Conservation (phyloP, 2,888 invertebrate species). For the Halictus quadricinctus region DNA sequence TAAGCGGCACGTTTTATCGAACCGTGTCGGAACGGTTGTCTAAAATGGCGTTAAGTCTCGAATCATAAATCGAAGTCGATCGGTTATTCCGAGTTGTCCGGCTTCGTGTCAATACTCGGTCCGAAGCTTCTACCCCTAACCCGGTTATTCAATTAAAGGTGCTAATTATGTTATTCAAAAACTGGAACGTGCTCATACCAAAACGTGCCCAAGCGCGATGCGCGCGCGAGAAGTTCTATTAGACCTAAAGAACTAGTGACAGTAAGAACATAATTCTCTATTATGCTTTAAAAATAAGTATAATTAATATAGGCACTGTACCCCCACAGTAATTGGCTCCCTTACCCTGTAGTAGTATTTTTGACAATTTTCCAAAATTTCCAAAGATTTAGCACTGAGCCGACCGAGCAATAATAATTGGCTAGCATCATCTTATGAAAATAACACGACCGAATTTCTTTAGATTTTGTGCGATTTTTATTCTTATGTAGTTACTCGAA, state of each 20-base stretch:
- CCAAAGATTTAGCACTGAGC: no score
- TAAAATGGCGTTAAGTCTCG: constrained; percentile 22
- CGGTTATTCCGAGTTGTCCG: constrained; percentile 39
- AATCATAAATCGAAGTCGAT: constrained; percentile 31
- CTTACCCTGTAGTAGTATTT: no score
- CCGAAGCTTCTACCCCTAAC: constrained; percentile 35
- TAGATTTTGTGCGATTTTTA: no score
- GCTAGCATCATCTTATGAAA: no score
- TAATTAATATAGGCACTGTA: no score
- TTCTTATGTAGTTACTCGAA: no score
- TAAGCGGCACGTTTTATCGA: not conserved
- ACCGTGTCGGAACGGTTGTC: not conserved
- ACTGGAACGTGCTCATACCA: constrained; percentile 41
- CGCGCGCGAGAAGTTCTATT: not conserved
- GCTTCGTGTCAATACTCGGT: constrained; percentile 53
- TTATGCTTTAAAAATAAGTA: no score
- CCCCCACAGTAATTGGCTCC: no score
- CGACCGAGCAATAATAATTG: no score
- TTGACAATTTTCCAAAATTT: no score
- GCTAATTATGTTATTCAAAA: constrained; percentile 51
- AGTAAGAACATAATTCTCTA: not conserved
- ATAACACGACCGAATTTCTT: no score
- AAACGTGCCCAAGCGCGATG: constrained; percentile 17
- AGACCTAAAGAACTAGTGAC: not conserved
- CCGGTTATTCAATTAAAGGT: constrained; percentile 54